These are phyloP conservation scores for Lacanobia wlatinum DNA, from an alignment of 2,888 invertebrate genomes.

Conservation along the genomic window DNA sequence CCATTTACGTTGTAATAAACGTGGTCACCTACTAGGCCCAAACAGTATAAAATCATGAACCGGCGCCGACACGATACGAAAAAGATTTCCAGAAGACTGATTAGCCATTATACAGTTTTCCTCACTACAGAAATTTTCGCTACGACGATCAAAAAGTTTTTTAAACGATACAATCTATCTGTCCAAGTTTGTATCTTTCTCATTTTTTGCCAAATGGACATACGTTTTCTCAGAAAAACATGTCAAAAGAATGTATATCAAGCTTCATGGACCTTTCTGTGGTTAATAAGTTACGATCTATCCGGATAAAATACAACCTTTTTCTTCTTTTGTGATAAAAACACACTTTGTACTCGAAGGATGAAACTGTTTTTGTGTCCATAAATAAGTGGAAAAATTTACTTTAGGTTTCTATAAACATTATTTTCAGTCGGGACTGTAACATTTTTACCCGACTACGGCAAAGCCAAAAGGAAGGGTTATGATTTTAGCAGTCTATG, in stretches of 20 bases:
- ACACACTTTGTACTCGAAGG: background rate
- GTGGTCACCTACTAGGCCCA: no score
- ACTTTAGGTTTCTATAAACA: background rate
- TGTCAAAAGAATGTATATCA: background rate
- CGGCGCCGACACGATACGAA: no score
- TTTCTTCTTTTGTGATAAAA: conserved; percentile 16
- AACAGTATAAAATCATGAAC: background rate
- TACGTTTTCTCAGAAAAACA: background rate
- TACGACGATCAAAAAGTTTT: background rate
- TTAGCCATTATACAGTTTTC: background rate
- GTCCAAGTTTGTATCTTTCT: background rate
- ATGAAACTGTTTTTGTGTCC: conserved; percentile 4
- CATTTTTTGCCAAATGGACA: background rate
- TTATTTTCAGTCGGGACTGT: no score
- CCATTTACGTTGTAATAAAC: no score
- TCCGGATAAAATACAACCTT: background rate
- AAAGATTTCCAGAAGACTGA: background rate
- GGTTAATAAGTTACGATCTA: conserved; percentile 11
- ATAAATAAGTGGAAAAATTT: background rate
- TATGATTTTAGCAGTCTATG: no score
- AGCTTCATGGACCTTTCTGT: background rate
- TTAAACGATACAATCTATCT: background rate
- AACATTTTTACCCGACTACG: no score
- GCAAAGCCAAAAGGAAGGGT: no score
- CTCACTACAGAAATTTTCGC: background rate